A percentile compares a stretch with the other conserved stretches of the same genome.
Evolutionary conservation across 2,113 vertebrate genomes (phyloP).

Genomic region (Proterorhinus semilunaris): DNA sequence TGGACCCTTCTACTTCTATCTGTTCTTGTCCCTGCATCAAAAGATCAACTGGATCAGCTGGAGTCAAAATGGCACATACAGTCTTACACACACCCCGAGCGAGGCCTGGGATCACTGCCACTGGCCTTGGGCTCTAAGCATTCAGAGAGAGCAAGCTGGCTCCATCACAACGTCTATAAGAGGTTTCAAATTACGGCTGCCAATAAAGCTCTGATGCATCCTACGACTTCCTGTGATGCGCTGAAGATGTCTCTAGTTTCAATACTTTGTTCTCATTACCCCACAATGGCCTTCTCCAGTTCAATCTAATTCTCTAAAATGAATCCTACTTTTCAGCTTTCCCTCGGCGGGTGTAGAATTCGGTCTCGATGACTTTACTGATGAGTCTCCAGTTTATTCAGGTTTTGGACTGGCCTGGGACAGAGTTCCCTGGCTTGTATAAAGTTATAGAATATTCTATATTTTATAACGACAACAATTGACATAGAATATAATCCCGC

Average conservation of each 20-base stretch:
- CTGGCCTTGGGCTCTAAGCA: conserved; percentile 22
- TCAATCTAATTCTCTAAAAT: neutral
- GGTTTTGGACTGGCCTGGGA: neutral
- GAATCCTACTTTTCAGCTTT: neutral
- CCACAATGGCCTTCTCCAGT: neutral
- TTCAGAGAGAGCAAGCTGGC: conserved; percentile 45
- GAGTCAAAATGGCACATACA: conserved; percentile 39
- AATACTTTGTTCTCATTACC: neutral
- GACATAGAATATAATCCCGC: no score
- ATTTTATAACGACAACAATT: no score
- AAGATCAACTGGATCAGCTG: conserved; percentile 48
- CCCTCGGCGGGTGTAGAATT: neutral
- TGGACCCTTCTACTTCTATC: conserved; percentile 31
- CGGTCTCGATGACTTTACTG: neutral
- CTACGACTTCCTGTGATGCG: neutral
- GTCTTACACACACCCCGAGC: conserved; percentile 14
- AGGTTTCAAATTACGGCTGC: conserved; percentile 35
- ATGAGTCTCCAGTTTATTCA: neutral
- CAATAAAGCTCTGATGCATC: neutral
- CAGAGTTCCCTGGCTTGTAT: neutral
- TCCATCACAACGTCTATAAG: conserved; percentile 39
- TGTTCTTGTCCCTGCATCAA: conserved; percentile 30
- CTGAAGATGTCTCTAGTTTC: neutral
- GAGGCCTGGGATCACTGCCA: conserved; percentile 21
- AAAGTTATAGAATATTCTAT: neutral